phyloP scores from a whole-genome alignment of 2,797 vertebrate genomes.

The Anolis apletophallus region DNA sequence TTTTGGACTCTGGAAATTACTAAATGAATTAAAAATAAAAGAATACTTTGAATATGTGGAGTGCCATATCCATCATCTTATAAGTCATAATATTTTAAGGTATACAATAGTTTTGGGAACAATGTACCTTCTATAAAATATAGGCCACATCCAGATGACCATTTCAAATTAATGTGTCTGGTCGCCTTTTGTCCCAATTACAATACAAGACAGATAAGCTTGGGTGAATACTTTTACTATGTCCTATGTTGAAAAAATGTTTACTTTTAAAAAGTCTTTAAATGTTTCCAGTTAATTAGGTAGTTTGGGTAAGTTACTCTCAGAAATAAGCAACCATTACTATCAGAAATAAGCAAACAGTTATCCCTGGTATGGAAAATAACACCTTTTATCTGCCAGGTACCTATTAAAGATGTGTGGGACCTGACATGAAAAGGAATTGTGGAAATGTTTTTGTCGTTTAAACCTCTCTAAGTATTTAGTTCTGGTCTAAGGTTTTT shows the following conservation, averaged over 20 bases:
- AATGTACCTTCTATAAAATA: not conserved
- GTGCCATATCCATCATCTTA: not conserved
- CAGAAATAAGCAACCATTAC: not conserved
- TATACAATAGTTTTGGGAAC: not conserved
- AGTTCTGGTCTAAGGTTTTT: not conserved
- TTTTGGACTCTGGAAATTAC: not conserved
- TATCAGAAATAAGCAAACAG: too few species aligned
- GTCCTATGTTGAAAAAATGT: too few species aligned
- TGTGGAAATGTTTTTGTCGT: not conserved
- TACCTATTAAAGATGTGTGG: not conserved
- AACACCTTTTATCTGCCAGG: not conserved
- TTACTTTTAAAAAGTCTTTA: too few species aligned
- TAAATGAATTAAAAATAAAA: not conserved
- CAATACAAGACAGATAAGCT: too few species aligned
- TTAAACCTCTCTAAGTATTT: not conserved
- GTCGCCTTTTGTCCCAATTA: too few species aligned
- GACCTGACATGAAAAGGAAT: not conserved
- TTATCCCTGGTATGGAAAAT: too few species aligned
- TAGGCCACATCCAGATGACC: not conserved
- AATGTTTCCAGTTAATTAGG: not conserved
- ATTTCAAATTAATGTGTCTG: not conserved
- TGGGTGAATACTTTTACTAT: too few species aligned
- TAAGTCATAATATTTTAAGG: not conserved
- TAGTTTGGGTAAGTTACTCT: not conserved
- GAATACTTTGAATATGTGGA: not conserved